A percentile compares a stretch with the other conserved stretches of the same genome.
Conservation (phyloP, 2,113 vertebrate species). For the Saccopteryx leptura region DNA sequence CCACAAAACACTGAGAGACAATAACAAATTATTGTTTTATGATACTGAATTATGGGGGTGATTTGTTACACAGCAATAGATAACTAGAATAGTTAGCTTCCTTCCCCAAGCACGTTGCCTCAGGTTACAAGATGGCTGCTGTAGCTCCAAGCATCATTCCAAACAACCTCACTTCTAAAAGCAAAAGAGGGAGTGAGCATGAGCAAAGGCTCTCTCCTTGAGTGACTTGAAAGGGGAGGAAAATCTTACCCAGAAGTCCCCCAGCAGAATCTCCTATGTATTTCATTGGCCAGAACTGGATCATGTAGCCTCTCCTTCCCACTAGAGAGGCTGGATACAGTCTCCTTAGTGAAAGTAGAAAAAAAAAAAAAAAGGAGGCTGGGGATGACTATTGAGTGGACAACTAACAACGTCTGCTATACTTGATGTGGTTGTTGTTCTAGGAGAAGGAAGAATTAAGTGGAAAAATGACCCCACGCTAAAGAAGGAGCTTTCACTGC, state of each 20-base stretch:
- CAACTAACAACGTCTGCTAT: background rate
- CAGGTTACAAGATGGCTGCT: constrained; percentile 14
- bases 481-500: background rate
- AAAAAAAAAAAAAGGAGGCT: background rate
- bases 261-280: background rate
- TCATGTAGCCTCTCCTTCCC: background rate
- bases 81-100: background rate
- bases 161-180: background rate
- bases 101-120: background rate
- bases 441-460: background rate
- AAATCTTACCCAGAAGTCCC: background rate
- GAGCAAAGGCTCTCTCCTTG: background rate
- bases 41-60: background rate
- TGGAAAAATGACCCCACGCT: background rate
- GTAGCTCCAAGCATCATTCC: background rate
- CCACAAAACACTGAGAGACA: background rate
- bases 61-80: background rate
- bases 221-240: background rate
- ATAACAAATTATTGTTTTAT: background rate
- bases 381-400: background rate
- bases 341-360: background rate
- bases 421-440: background rate
- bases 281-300: background rate
- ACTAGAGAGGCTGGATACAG: background rate
- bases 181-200: background rate